A percentile compares a stretch with the other conserved stretches of the same genome.
Conservation (phyloP, 1,140 invertebrate species). For the Macrosteles quadrilineatus region DNA sequence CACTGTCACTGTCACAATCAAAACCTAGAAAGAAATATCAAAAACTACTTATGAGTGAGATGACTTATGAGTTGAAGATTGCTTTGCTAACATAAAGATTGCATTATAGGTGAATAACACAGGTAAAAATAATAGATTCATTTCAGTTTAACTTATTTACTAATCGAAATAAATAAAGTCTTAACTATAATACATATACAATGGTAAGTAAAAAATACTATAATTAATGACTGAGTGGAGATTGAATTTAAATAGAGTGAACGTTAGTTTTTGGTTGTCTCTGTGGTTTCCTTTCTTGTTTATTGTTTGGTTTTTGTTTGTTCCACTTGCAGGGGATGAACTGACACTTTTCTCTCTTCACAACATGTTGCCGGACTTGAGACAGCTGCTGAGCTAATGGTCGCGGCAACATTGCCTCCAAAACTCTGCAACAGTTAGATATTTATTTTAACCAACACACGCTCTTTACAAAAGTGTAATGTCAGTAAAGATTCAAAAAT, state of each 20-base stretch:
- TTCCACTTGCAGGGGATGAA: conserved; percentile 38
- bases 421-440: conserved; percentile 36
- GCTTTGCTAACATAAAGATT: too few species aligned
- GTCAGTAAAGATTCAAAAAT: background rate
- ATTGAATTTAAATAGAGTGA: background rate
- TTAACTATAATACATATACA: too few species aligned
- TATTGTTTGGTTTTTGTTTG: background rate
- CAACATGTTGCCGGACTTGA: conserved; percentile 34
- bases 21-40: too few species aligned
- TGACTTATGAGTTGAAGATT: too few species aligned
- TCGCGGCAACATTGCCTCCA: conserved; percentile 40
- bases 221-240: background rate
- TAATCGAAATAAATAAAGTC: too few species aligned
- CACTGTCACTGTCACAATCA: too few species aligned
- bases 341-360: conserved; percentile 38
- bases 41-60: too few species aligned
- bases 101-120: too few species aligned
- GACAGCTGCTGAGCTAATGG: conserved; percentile 37
- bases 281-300: background rate
- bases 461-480: background rate
- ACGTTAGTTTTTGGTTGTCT: background rate
- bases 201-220: too few species aligned
- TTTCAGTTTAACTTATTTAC: too few species aligned
- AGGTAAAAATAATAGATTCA: too few species aligned
- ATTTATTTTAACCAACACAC: too few species aligned